A percentile compares a stretch with the other conserved stretches of the same genome.
phyloP scores from a whole-genome alignment of 2,797 vertebrate genomes.

The Mus spretus region DNA sequence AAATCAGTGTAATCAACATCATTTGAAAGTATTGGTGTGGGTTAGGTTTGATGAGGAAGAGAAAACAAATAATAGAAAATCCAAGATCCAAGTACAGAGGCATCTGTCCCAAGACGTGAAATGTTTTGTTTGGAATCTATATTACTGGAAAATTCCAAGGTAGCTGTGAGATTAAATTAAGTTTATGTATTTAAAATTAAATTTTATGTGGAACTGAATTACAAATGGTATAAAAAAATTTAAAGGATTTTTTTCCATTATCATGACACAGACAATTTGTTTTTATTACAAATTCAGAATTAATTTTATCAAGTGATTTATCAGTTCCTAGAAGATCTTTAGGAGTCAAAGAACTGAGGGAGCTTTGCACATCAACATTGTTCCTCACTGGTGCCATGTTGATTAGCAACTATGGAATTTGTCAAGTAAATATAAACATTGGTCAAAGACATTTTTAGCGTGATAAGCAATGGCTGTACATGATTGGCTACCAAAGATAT shows the following conservation, averaged over 20 bases:
- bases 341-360: background rate
- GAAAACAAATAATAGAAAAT: background rate
- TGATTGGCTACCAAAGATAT: background rate
- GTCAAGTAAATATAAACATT: background rate
- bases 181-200: conserved; percentile 33
- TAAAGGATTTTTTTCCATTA: conserved; percentile 18
- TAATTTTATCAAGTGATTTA: background rate
- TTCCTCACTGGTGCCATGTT: conserved; percentile 11
- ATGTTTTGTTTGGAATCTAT: background rate
- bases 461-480: background rate
- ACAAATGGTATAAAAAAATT: background rate
- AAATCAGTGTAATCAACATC: background rate
- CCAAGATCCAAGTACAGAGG: background rate
- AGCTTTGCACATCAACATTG: background rate
- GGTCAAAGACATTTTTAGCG: background rate
- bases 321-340: background rate
- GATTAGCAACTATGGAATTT: background rate
- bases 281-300: conserved; percentile 51
- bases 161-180: conserved; percentile 1
- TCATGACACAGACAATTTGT: background rate
- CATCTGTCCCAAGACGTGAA: background rate
- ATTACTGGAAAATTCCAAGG: conserved; percentile 28
- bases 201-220: conserved; percentile 6
- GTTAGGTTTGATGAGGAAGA: background rate
- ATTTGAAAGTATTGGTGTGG: background rate